Percentiles rank a stretch among this genome's conserved stretches.
phyloP scores from a whole-genome alignment of 1,140 invertebrate genomes.

The Hirudo medicinalis region DNA sequence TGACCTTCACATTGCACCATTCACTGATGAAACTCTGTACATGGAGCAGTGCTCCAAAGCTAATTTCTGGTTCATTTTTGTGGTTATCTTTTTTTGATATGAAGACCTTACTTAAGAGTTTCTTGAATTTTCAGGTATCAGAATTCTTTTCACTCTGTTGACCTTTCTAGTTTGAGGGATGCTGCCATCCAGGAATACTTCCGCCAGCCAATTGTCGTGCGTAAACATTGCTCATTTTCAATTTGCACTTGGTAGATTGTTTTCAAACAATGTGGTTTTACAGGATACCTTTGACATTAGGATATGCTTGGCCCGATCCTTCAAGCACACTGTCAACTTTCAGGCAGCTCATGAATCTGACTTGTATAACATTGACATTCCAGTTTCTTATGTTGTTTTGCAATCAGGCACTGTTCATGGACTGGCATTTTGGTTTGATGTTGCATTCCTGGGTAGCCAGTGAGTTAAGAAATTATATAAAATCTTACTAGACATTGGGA shows the following conservation, averaged over 20 bases:
- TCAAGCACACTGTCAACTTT: conserved; percentile 90
- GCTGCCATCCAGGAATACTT: conserved; percentile 95
- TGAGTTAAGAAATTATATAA: conserved; percentile 26
- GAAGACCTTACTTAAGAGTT: conserved; percentile 11
- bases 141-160: conserved; percentile 92
- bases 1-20: conserved; percentile 93
- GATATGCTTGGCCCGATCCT: conserved; percentile 88
- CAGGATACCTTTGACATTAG: conserved; percentile 92
- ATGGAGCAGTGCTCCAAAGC: conserved; percentile 98
- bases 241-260: background rate
- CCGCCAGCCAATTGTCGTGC: conserved; percentile 81
- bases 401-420: conserved; percentile 91
- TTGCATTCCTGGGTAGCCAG: conserved; percentile 83
- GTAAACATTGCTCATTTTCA: background rate
- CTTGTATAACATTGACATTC: conserved; percentile 86
- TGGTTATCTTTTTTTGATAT: background rate
- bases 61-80: conserved; percentile 70
- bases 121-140: conserved; percentile 55
- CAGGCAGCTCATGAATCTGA: conserved; percentile 80
- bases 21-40: conserved; percentile 90
- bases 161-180: conserved; percentile 73
- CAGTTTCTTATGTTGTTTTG: conserved; percentile 78
- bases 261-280: conserved; percentile 23
- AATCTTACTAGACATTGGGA: background rate
- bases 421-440: conserved; percentile 98